Evolutionary conservation across 2,113 vertebrate genomes (phyloP).

Genomic region (Delphinus delphis): DNA sequence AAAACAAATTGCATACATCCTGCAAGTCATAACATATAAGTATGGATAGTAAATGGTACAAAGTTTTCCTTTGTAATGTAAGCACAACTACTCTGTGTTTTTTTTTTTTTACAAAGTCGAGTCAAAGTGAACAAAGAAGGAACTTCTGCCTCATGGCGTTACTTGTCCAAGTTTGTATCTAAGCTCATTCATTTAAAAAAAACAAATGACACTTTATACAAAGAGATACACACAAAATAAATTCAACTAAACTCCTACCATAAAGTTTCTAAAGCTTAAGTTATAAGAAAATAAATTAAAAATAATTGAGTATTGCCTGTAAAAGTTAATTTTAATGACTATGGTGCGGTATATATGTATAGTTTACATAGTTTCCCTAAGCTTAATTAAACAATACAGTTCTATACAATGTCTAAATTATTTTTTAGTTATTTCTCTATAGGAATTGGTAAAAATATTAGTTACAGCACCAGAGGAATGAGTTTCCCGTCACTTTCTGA

Average conservation of each 20-base stretch:
- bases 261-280: neutral
- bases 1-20: neutral
- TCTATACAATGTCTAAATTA: neutral
- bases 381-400: neutral
- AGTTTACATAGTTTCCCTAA: neutral
- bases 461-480: neutral
- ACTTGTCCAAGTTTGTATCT: neutral
- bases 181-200: neutral
- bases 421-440: neutral
- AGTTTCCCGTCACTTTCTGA: neutral
- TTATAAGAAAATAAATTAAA: neutral
- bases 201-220: neutral
- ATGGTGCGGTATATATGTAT: neutral
- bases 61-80: neutral
- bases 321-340: neutral
- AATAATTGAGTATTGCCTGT: neutral
- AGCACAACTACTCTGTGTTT: neutral
- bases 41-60: neutral
- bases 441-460: neutral
- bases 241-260: neutral
- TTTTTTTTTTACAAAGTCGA: neutral
- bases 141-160: neutral
- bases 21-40: neutral
- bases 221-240: neutral
- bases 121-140: neutral